Conservation (phyloP, 1,140 invertebrate genomes). For the Harpegnathos saltator region DNA sequence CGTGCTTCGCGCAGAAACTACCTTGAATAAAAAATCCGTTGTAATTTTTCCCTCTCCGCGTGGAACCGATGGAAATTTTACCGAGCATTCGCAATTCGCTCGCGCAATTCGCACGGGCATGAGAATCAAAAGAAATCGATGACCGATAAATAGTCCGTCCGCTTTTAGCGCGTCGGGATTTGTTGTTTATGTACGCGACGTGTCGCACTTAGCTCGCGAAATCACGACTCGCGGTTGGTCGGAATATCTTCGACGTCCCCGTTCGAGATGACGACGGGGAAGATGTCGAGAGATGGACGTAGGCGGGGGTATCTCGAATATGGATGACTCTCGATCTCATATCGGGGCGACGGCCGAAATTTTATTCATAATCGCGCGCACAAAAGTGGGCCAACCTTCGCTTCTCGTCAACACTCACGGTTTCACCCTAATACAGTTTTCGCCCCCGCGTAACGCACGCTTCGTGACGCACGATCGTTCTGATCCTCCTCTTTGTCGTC, state of each 20-base stretch:
- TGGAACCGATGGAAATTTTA: background rate
- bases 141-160: background rate
- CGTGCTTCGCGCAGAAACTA: too few species aligned
- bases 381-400: background rate
- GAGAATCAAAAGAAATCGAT: conserved; percentile 21
- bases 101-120: background rate
- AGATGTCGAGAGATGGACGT: background rate
- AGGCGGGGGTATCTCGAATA: background rate
- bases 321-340: conserved; percentile 9
- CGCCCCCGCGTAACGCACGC: background rate
- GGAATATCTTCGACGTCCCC: background rate
- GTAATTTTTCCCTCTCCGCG: background rate
- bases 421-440: background rate
- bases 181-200: background rate
- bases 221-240: background rate
- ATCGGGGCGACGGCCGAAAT: background rate
- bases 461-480: conserved; percentile 26
- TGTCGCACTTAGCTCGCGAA: background rate
- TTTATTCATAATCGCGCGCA: conserved; percentile 26
- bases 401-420: background rate
- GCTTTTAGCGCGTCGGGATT: conserved; percentile 10
- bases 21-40: too few species aligned
- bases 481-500: background rate
- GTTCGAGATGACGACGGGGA: background rate
- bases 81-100: background rate